Evolutionary conservation across 2,888 invertebrate genomes (phyloP).

Genomic region (Orthosia gracilis): DNA sequence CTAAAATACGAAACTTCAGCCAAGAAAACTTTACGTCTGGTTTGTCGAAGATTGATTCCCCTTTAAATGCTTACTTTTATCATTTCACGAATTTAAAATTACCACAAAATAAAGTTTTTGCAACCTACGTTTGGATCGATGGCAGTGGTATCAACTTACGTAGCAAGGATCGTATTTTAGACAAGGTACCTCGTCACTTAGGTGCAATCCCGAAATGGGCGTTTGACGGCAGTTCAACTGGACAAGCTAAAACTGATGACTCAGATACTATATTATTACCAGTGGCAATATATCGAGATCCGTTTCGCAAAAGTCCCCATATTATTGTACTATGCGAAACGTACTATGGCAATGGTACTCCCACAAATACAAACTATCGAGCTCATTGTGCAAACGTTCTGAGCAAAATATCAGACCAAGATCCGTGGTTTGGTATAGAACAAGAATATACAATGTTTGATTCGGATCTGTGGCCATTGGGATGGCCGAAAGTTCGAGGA

Average conservation of each 20-base stretch:
- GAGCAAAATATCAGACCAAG: slow-evolving; percentile 89
- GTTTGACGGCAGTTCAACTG: slow-evolving; percentile 98
- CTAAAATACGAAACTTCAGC: slow-evolving; percentile 46
- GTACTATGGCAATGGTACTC: slow-evolving; percentile 93
- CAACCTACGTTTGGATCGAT: slow-evolving; percentile 95
- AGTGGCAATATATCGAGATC: slow-evolving; percentile 97
- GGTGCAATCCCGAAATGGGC: slow-evolving; percentile 95
- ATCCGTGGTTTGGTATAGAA: slow-evolving; percentile 98
- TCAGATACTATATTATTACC: slow-evolving; percentile 97
- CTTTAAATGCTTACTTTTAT: slow-evolving; percentile 74
- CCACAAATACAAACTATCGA: slow-evolving; percentile 94
- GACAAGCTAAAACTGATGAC: slow-evolving; percentile 95
- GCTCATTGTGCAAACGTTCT: slow-evolving; percentile 92
- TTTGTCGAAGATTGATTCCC: slow-evolving; percentile 64
- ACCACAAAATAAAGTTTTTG: slow-evolving; percentile 91
- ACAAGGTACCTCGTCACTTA: slow-evolving; percentile 90
- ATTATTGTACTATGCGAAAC: slow-evolving; percentile 97
- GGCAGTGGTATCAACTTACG: slow-evolving; percentile 94
- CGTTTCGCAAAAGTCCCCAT: slow-evolving; percentile 96
- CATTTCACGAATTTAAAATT: slow-evolving; percentile 87
- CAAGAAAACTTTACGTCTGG: slow-evolving; percentile 72
- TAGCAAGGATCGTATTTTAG: slow-evolving; percentile 93
- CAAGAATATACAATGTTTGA: slow-evolving; percentile 97
- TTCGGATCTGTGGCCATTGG: slow-evolving; percentile 95
- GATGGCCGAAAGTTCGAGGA: slow-evolving; percentile 98